phyloP scores from a whole-genome alignment of 92 coral and sea anemone genomes.

The Epizoanthus stellaris region DNA sequence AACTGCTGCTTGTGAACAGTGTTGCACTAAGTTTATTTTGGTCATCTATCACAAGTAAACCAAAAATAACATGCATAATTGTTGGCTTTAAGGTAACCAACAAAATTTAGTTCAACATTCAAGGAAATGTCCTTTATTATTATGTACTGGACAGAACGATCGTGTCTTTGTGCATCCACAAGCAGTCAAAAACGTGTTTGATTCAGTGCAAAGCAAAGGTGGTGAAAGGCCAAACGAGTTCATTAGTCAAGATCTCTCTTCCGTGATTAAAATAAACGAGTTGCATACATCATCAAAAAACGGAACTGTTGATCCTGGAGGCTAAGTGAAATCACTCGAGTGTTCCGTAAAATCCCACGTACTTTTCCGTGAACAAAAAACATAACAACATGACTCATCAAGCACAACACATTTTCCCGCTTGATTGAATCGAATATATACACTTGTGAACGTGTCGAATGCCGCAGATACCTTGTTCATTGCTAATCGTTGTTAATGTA shows the following conservation, averaged over 20 bases:
- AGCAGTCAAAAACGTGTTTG: no score
- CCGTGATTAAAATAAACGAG: background rate
- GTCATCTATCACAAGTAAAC: background rate
- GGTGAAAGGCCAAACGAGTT: background rate
- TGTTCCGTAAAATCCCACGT: background rate
- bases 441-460: background rate
- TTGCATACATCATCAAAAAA: background rate
- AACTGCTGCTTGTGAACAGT: background rate
- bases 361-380: background rate
- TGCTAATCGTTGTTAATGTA: background rate
- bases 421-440: background rate
- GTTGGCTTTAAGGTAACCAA: no score
- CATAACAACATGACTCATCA: conserved; percentile 1
- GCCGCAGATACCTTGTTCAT: conserved; percentile 1
- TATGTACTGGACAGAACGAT: no score
- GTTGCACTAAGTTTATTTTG: background rate
- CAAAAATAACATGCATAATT: background rate
- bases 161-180: no score
- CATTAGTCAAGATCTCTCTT: background rate
- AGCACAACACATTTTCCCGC: background rate
- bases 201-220: no score
- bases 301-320: background rate
- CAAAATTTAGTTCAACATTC: background rate
- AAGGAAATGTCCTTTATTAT: background rate
- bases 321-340: background rate